Conservation (phyloP, 2,113 vertebrate species). For the Laterallus jamaicensis region DNA sequence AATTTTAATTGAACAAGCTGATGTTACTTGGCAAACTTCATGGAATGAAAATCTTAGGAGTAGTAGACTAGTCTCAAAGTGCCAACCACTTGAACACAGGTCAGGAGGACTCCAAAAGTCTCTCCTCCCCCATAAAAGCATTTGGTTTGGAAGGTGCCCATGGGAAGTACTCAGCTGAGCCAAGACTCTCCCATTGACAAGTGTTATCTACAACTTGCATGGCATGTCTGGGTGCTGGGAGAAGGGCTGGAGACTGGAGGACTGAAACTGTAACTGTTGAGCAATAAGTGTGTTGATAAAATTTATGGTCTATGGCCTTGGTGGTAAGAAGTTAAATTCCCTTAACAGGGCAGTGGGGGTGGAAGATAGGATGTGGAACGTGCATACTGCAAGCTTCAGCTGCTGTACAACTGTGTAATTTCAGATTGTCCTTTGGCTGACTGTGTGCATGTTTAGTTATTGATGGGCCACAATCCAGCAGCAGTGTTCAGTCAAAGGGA, state of each 20-base stretch:
- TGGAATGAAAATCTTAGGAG: neutral
- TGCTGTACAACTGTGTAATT: neutral
- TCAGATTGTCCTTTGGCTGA: neutral
- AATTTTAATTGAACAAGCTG: neutral
- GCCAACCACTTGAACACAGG: neutral
- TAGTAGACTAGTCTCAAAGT: neutral
- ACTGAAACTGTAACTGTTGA: neutral
- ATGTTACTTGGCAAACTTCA: neutral
- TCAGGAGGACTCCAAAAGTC: neutral
- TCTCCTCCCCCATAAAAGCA: neutral
- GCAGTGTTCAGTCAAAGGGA: neutral
- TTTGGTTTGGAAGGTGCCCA: neutral
- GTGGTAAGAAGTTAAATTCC: neutral
- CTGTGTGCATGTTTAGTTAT: neutral
- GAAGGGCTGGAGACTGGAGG: neutral
- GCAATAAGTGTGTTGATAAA: neutral
- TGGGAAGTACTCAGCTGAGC: neutral
- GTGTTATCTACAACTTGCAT: neutral
- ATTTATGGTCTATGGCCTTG: neutral
- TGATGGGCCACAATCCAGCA: neutral
- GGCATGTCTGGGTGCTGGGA: neutral
- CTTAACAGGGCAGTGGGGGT: neutral
- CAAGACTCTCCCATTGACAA: neutral
- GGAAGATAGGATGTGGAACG: rapidly evolving
- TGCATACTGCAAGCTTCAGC: neutral